Conservation (phyloP, 2,888 invertebrate species). For the Agelastica alni region DNA sequence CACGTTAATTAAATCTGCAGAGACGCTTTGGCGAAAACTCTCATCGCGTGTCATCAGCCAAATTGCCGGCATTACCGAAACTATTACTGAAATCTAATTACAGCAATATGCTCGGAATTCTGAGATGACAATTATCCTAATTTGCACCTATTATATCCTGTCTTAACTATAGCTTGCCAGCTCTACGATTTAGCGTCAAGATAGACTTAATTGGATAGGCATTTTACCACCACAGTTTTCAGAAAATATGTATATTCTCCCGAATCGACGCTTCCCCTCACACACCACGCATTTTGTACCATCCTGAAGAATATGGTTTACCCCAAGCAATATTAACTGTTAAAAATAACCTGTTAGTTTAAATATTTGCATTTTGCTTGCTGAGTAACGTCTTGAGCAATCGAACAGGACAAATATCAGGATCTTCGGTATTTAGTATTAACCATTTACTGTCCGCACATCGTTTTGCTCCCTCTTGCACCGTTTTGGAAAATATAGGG, state of each 20-base stretch:
- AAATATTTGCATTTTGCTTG: too few relatives aligned
- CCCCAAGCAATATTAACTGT: too few relatives aligned
- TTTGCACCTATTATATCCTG: slow-evolving; percentile 55
- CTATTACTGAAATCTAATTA: slow-evolving; percentile 56
- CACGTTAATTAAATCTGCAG: slow-evolving; percentile 46
- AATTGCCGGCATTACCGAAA: slow-evolving; percentile 54
- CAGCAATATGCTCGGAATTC: slow-evolving; percentile 55
- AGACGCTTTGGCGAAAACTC: slow-evolving; percentile 44
- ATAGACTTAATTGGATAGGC: slow-evolving; percentile 50
- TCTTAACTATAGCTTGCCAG: slow-evolving; percentile 39
- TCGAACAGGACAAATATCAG: too few relatives aligned
- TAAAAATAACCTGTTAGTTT: too few relatives aligned
- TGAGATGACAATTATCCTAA: slow-evolving; percentile 56
- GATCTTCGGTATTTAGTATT: too few relatives aligned
- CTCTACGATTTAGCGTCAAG: slow-evolving; percentile 48
- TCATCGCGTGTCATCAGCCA: slow-evolving; percentile 52
- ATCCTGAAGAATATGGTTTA: too few relatives aligned
- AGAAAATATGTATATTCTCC: slow-evolving; percentile 12
- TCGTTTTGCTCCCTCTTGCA: too few relatives aligned
- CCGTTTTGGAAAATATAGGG: too few relatives aligned
- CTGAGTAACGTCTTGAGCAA: too few relatives aligned
- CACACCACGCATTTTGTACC: too few relatives aligned
- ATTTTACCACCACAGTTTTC: slow-evolving; percentile 35
- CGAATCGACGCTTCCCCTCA: not conserved
- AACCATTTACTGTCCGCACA: too few relatives aligned